Percentiles rank a stretch among this genome's conserved stretches.
phyloP scores from a whole-genome alignment of 2,113 vertebrate species.

The Malurus elegans region DNA sequence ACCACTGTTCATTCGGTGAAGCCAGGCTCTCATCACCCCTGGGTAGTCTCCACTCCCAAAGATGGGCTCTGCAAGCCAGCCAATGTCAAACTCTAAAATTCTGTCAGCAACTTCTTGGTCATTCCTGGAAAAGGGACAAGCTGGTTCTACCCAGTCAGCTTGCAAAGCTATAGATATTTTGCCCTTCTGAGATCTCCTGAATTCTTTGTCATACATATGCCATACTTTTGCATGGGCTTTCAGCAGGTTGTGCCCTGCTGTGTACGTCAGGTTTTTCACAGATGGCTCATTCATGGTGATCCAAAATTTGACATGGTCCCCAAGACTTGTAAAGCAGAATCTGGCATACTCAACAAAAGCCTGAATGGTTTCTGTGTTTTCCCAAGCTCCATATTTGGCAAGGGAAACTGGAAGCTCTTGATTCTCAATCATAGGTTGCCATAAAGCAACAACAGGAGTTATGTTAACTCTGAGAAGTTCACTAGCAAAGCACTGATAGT shows the following conservation, averaged over 20 bases:
- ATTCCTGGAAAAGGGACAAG: slow-evolving; percentile 85
- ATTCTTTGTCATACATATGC: slow-evolving; percentile 85
- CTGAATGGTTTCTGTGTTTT: slow-evolving; percentile 77
- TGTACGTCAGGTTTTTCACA: slow-evolving; percentile 81
- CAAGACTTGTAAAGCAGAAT: slow-evolving; percentile 87
- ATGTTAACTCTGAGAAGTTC: slow-evolving; percentile 87
- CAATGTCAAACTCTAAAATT: slow-evolving; percentile 86
- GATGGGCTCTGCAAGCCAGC: slow-evolving; percentile 93
- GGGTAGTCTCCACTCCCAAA: slow-evolving; percentile 94
- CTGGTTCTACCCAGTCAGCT: slow-evolving; percentile 93
- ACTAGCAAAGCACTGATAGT: slow-evolving; percentile 86
- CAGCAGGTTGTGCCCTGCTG: slow-evolving; percentile 86
- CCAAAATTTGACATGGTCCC: slow-evolving; percentile 87
- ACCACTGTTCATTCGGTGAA: slow-evolving; percentile 76
- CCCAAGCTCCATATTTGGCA: slow-evolving; percentile 83
- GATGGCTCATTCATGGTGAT: slow-evolving; percentile 90
- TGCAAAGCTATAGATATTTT: slow-evolving; percentile 88
- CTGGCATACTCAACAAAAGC: slow-evolving; percentile 88
- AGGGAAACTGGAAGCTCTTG: slow-evolving; percentile 83
- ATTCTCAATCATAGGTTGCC: slow-evolving; percentile 80
- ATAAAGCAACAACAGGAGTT: slow-evolving; percentile 90
- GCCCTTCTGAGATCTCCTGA: slow-evolving; percentile 83
- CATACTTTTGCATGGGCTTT: slow-evolving; percentile 89
- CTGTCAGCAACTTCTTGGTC: slow-evolving; percentile 86
- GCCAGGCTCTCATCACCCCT: slow-evolving; percentile 86